A percentile compares a stretch with the other conserved stretches of the same genome.
phyloP scores from a whole-genome alignment of 1,140 invertebrate genomes.

The Gryon sp. region DNA sequence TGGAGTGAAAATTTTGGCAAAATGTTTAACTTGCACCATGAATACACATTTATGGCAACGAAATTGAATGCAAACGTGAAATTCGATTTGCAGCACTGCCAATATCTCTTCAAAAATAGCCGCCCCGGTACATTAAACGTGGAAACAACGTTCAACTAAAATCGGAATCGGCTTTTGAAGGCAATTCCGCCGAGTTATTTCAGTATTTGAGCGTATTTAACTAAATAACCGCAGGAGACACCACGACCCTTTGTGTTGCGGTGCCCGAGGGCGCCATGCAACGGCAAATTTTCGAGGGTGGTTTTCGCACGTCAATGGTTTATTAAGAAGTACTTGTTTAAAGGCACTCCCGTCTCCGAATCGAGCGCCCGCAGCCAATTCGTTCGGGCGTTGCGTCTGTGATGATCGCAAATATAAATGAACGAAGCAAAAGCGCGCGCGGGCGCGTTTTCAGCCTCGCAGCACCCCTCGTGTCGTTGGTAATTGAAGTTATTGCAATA shows the following conservation, averaged over 20 bases:
- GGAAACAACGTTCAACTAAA: constrained; percentile 19
- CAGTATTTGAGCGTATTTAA: constrained; percentile 66
- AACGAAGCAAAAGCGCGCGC: constrained; percentile 65
- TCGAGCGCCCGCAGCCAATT: constrained; percentile 75
- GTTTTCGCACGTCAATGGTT: constrained; percentile 77
- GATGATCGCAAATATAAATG: constrained; percentile 73
- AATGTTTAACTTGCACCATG: no score
- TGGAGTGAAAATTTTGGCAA: no score
- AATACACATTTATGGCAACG: no score
- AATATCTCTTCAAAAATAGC: constrained; percentile 6
- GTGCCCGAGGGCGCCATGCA: constrained; percentile 59
- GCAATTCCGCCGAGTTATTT: constrained; percentile 57
- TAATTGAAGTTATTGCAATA: constrained; percentile 81
- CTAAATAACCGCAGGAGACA: constrained; percentile 66
- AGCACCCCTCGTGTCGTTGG: constrained; percentile 72
- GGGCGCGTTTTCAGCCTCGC: constrained; percentile 24
- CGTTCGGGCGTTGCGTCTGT: constrained; percentile 66
- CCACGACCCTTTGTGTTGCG: constrained; percentile 55
- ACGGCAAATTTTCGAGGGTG: constrained; percentile 72
- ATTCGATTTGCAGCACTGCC: constrained; percentile 10
- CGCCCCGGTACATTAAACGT: constrained; percentile 1
- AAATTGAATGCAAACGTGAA: constrained; percentile 1
- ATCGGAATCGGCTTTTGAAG: constrained; percentile 57
- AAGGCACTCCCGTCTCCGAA: constrained; percentile 74
- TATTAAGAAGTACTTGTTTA: constrained; percentile 80